phyloP scores from a whole-genome alignment of 2,888 invertebrate genomes.

The Dicyrtomina minuta region DNA sequence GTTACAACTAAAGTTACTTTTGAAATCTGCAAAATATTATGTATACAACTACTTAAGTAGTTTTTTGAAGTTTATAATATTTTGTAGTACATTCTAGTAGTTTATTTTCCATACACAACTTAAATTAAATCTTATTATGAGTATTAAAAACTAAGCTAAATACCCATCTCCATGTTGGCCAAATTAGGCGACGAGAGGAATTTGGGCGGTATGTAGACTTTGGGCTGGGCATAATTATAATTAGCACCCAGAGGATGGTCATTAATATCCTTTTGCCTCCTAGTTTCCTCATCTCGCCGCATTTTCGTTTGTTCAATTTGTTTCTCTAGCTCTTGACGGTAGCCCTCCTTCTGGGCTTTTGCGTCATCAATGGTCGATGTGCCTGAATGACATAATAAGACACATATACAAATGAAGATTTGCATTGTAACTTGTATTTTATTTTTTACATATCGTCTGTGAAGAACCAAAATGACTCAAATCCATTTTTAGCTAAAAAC shows the following conservation, averaged over 20 bases:
- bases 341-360: conserved; percentile 37
- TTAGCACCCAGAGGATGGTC: conserved; percentile 48
- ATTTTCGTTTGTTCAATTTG: conserved; percentile 42
- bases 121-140: no score
- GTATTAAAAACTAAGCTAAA: no score
- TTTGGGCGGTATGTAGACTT: conserved; percentile 24
- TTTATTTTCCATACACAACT: no score
- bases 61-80: no score
- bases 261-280: conserved; percentile 33
- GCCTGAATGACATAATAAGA: neutral
- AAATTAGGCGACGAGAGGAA: conserved; percentile 10
- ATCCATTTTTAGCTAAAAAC: no score
- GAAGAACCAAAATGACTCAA: no score
- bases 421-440: no score
- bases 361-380: conserved; percentile 16
- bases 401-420: neutral
- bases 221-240: conserved; percentile 21
- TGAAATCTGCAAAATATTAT: no score
- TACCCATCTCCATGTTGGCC: conserved; percentile 24
- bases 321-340: conserved; percentile 42
- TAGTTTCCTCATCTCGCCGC: conserved; percentile 37
- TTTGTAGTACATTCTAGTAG: no score
- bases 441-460: no score
- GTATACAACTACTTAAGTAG: no score
- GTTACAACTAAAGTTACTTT: no score